Evolutionary conservation across 2,113 vertebrate species (phyloP), one percentile per base, ranked within the genome.

Genomic region (Electrona antarctica): DNA sequence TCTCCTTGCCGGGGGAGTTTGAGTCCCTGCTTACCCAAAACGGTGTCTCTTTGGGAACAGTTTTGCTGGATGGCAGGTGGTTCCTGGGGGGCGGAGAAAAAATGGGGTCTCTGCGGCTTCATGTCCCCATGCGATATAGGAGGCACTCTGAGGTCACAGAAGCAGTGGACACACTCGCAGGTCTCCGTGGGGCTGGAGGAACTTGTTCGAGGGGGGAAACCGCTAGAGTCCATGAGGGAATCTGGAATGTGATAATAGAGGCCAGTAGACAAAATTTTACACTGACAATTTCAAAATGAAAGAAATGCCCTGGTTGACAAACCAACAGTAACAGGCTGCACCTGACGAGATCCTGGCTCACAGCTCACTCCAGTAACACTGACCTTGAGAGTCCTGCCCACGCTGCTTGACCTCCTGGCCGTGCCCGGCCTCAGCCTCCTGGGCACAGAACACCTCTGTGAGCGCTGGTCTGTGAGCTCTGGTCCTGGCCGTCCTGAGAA

Each of bases 101-200:
- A 10, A 0, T 69, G 58, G 1, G 10, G 47, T 69, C 10, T 79
- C 14, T 0, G 10, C 0, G 28, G 70, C 60, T 41, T 76, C 51
- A 78, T 66, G 1, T 88, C 77, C 84, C 90, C 64, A 80, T 90
- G 0, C 85, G 69, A 51, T 2, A 6, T 41, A 41, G 33, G 33
- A 0, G 89, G 83, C 0, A 71, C 52, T 54, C 84, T 75, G 0
- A 93, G 91, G 7, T 95, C 94, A 0, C 94, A 93, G 83, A 97
- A 97, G 81, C 97, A 97, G 81, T 95, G 94, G 67, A 94, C 85
- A 7, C 90, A 91, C 13, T 71, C 82, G 0, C 95, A 96, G 0
- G 95, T 97, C 86, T 98, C 95, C 7, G 94, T 94, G 0, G 95
- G 96, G 15, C 85, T 92, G 0, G 93, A 87, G 49, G 81, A 78